phyloP scores from a whole-genome alignment of 2,113 vertebrate species.

The Helogale parvula region DNA sequence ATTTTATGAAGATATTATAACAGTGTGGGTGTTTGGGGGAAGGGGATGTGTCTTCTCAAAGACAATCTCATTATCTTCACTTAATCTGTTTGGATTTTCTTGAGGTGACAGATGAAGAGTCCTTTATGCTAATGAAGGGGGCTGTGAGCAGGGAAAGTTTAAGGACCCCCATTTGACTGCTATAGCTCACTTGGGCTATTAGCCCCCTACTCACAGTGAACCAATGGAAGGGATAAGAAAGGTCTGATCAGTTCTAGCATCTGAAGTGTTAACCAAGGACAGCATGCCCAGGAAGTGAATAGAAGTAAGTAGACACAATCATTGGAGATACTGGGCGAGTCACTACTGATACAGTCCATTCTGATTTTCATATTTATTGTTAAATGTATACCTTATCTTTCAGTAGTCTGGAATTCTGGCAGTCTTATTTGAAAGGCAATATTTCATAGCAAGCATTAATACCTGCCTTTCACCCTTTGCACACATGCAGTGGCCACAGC shows the following conservation, averaged over 20 bases:
- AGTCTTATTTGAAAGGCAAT: slow-evolving; percentile 8
- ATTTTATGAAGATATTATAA: background rate
- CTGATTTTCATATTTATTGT: background rate
- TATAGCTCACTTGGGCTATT: background rate
- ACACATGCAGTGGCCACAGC: background rate
- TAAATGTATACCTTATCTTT: background rate
- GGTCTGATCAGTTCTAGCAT: background rate
- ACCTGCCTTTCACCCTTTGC: background rate
- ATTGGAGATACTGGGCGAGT: background rate
- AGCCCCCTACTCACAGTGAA: background rate
- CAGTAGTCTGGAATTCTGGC: background rate
- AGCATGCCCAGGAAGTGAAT: background rate
- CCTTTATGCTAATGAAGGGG: background rate
- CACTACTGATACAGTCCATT: background rate
- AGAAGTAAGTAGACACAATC: background rate
- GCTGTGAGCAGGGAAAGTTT: too few species aligned
- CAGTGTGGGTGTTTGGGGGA: background rate
- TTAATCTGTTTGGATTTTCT: background rate
- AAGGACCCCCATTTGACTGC: background rate
- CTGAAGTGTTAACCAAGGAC: background rate
- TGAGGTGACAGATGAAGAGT: background rate
- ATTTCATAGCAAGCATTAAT: background rate
- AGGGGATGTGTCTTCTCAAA: background rate
- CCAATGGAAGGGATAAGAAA: background rate
- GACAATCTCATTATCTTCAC: background rate